Evolutionary conservation across 2,113 vertebrate genomes (phyloP), one percentile per base, ranked within the genome.

Genomic region (Eolophus roseicapilla): DNA sequence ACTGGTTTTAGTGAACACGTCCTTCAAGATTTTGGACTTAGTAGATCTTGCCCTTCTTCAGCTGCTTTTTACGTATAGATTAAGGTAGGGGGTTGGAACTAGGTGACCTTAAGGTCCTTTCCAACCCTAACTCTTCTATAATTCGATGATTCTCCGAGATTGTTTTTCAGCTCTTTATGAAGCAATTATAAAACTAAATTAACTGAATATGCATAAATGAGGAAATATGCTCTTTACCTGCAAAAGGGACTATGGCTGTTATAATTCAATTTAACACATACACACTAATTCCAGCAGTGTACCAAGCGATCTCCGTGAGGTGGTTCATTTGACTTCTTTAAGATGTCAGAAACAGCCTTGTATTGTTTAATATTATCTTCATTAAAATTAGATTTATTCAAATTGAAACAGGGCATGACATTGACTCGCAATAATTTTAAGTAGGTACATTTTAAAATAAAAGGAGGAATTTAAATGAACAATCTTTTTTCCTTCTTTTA

Each of bases 301-400:
- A 75, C 46, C 20, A 55, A 78, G 55, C 33, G 27, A 92, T 57
- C 91, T 87, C 64, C 41, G 60, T 11, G 37, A 87, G 70, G 41
- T 28, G 6, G 52, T 59, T 92, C 83, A 71, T 49, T 76, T 59
- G 59, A 89, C 62, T 85, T 82, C 79, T 86, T 95, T 68, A 87
- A 87, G 75, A 91, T 57, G 44, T 73, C 89, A 93, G 78, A 86
- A 93, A 88, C 67, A 91, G 84, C 24, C 74, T 67, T 60, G 20
- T 18, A 68, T 74, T 95, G 62, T 76, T 96, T 96, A 95, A 89
- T 67, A 92, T 50, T 82, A 86, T 80, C 86, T 90, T 90, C 84
- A 87, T 73, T 82, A 92, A 95, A 91, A 96, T 82, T n/a, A 86
- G 68, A 93, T 82, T 92, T 93, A 94, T 95, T 95, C 83, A 88